A percentile compares a stretch with the other conserved stretches of the same genome.
These are phyloP conservation scores for Cantharis rufa DNA, from an alignment of 2,888 invertebrate species.

Conservation along the genomic window DNA sequence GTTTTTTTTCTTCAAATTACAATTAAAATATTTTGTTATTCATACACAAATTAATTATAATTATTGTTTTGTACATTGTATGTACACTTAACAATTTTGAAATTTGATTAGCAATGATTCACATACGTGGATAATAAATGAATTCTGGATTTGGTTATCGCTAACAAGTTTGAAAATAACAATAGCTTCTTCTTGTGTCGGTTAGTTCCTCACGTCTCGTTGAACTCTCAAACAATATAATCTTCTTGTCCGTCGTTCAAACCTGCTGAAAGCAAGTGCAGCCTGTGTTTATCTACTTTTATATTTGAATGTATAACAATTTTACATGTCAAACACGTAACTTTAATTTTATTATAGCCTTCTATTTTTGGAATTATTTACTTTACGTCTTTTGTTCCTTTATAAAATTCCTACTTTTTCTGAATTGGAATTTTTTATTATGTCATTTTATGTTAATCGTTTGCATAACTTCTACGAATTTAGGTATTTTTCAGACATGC, in stretches of 20 bases:
- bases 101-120: background rate
- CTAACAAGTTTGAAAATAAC: constrained; percentile 6
- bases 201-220: constrained; percentile 39
- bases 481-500: background rate
- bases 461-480: background rate
- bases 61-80: background rate
- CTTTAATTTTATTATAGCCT: constrained; percentile 2
- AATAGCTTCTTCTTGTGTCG: constrained; percentile 27
- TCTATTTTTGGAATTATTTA: constrained; percentile 4
- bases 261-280: constrained; percentile 38
- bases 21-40: background rate
- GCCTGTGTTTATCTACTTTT: constrained; percentile 41
- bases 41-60: background rate
- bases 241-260: constrained; percentile 40
- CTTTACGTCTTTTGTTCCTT: background rate
- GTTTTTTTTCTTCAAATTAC: background rate
- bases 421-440: background rate
- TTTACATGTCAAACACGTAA: constrained; percentile 25
- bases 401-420: background rate
- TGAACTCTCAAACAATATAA: constrained; percentile 41
- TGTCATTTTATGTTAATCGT: background rate
- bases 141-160: constrained; percentile 5
- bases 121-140: background rate
- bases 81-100: background rate
- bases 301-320: constrained; percentile 40